A percentile compares a stretch with the other conserved stretches of the same genome.
Conservation (phyloP, 2,797 vertebrate genomes). For the Anabas testudineus region DNA sequence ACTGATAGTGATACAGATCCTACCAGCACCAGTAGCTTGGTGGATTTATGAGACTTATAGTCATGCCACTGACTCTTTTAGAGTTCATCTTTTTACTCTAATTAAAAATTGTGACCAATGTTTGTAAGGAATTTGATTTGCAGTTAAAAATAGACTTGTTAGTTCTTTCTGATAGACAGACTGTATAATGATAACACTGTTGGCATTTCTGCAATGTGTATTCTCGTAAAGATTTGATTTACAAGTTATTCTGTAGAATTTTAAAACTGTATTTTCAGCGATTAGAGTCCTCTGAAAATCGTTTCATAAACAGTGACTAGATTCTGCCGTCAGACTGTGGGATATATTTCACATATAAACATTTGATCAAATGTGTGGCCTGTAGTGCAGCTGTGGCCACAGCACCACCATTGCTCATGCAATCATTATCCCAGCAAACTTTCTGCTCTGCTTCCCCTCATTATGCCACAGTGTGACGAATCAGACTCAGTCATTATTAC, state of each 20-base stretch:
- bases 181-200: too few relatives aligned
- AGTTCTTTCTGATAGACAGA: too few relatives aligned
- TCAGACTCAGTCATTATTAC: slow-evolving; percentile 41
- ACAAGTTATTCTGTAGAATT: too few relatives aligned
- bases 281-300: neutral
- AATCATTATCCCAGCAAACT: slow-evolving; percentile 51
- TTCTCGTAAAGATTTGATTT: too few relatives aligned
- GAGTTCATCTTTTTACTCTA: too few relatives aligned
- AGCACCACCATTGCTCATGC: slow-evolving; percentile 62
- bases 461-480: slow-evolving; percentile 49
- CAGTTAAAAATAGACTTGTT: too few relatives aligned
- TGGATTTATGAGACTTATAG: neutral
- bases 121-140: too few relatives aligned
- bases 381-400: slow-evolving; percentile 35
- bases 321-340: slow-evolving; percentile 35
- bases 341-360: slow-evolving; percentile 44
- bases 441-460: slow-evolving; percentile 56
- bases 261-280: neutral
- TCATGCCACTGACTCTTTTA: too few relatives aligned
- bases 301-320: slow-evolving; percentile 7
- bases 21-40: neutral
- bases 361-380: slow-evolving; percentile 45
- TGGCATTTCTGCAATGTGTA: too few relatives aligned
- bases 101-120: neutral
- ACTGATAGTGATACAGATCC: neutral